Evolutionary conservation across 23 tunicate species (phyloP).

Genomic region (Halocynthia aurantium): DNA sequence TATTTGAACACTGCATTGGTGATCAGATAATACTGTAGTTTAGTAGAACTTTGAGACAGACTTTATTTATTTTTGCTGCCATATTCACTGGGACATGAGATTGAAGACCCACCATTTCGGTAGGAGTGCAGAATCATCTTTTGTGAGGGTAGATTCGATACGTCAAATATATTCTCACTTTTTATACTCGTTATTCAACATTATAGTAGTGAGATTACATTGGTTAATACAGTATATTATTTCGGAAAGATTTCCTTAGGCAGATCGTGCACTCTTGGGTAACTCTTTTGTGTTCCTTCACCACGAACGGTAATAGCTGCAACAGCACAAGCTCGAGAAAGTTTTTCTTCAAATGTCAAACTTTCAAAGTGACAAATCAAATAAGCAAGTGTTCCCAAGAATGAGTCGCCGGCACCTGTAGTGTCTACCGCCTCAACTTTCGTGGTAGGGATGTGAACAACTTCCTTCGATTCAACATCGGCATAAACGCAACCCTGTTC

Average conservation of each 20-base stretch:
- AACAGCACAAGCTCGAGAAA: slow-evolving; percentile 38
- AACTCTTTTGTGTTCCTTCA: slow-evolving; percentile 79
- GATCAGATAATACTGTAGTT: no score
- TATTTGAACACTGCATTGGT: no score
- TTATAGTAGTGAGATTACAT: no score
- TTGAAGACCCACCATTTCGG: no score
- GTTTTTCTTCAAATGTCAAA: slow-evolving; percentile 30
- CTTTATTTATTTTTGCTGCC: no score
- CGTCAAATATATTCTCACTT: no score
- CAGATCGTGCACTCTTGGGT: slow-evolving; percentile 25
- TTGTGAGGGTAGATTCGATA: no score
- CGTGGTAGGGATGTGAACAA: slow-evolving; percentile 12
- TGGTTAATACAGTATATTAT: no score
- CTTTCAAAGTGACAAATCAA: slow-evolving; percentile 28
- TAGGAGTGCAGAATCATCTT: no score
- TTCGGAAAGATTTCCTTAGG: background rate
- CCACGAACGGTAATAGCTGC: slow-evolving; percentile 54
- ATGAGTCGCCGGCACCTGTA: slow-evolving; percentile 90
- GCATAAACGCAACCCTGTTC: slow-evolving; percentile 59
- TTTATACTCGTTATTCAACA: no score
- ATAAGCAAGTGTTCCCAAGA: slow-evolving; percentile 78
- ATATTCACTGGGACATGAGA: no score
- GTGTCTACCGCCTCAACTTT: slow-evolving; percentile 64
- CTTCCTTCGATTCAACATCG: background rate
- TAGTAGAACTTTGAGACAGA: no score